Conservation (phyloP, 2,797 vertebrate species). For the Fundulus diaphanus region DNA sequence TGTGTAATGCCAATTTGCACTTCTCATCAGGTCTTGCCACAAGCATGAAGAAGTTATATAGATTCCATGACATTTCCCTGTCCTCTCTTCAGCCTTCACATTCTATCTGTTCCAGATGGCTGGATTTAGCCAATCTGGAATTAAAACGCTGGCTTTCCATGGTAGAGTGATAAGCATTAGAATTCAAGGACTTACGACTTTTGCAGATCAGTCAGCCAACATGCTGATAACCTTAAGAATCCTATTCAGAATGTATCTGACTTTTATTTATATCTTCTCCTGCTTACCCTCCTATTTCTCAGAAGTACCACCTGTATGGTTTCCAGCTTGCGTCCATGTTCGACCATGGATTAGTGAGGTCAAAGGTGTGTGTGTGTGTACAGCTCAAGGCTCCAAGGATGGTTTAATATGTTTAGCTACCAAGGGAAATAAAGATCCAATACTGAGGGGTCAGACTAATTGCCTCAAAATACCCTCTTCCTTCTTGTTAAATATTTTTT, state of each 20-base stretch:
- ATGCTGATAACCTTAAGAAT: slow-evolving; percentile 71
- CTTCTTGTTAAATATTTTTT: slow-evolving; percentile 59
- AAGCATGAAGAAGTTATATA: slow-evolving; percentile 59
- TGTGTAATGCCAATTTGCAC: slow-evolving; percentile 37
- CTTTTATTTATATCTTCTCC: slow-evolving; percentile 45
- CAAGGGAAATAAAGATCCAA: slow-evolving; percentile 75
- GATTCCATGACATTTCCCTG: slow-evolving; percentile 58
- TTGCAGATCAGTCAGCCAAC: slow-evolving; percentile 55
- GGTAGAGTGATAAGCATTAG: slow-evolving; percentile 63
- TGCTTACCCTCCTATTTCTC: background rate
- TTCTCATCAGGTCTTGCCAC: slow-evolving; percentile 53
- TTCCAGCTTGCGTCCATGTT: slow-evolving; percentile 21
- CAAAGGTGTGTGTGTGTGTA: slow-evolving; percentile 18
- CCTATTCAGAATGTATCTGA: slow-evolving; percentile 54
- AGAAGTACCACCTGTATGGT: slow-evolving; percentile 39
- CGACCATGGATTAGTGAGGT: slow-evolving; percentile 18
- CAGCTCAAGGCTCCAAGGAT: slow-evolving; percentile 56
- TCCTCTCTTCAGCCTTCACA: slow-evolving; percentile 64
- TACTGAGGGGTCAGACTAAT: slow-evolving; percentile 67
- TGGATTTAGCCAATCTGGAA: slow-evolving; percentile 70
- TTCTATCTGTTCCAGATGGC: slow-evolving; percentile 71
- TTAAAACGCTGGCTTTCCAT: slow-evolving; percentile 68
- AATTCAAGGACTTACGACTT: slow-evolving; percentile 66
- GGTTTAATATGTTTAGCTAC: slow-evolving; percentile 70
- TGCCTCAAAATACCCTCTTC: slow-evolving; percentile 59